Evolutionary conservation across 2,888 invertebrate genomes (phyloP).

Genomic region (Congeria kusceri): DNA sequence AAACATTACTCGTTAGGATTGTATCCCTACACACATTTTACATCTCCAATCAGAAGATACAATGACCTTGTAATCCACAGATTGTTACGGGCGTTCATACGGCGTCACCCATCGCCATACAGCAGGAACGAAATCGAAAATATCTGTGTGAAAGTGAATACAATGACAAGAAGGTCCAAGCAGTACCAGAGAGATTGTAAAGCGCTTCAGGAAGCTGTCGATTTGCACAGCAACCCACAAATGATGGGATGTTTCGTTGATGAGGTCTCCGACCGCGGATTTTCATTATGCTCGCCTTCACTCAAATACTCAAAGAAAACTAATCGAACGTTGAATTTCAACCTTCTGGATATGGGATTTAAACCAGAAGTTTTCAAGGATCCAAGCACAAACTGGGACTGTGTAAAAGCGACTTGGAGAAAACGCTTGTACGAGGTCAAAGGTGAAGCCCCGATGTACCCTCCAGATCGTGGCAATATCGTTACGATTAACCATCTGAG

Average conservation of each 20-base stretch:
- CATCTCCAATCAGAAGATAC: slow-evolving; percentile 60
- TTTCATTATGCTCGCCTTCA: slow-evolving; percentile 61
- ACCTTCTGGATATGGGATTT: slow-evolving; percentile 56
- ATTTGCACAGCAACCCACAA: slow-evolving; percentile 45
- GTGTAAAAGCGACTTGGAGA: slow-evolving; percentile 58
- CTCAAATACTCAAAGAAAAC: slow-evolving; percentile 43
- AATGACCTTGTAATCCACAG: slow-evolving; percentile 54
- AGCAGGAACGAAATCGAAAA: slow-evolving; percentile 51
- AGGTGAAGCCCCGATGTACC: background rate
- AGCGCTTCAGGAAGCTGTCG: slow-evolving; percentile 51
- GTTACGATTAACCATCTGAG: slow-evolving; percentile 10
- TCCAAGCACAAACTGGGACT: slow-evolving; percentile 25
- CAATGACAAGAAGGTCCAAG: slow-evolving; percentile 60
- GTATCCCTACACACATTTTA: slow-evolving; percentile 50
- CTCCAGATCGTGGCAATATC: background rate
- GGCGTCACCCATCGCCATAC: slow-evolving; percentile 43
- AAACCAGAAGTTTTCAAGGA: slow-evolving; percentile 59
- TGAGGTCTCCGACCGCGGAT: slow-evolving; percentile 57
- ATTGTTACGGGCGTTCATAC: slow-evolving; percentile 59
- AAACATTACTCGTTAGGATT: slow-evolving; percentile 57
- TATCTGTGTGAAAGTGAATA: slow-evolving; percentile 61
- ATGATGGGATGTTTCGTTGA: slow-evolving; percentile 57
- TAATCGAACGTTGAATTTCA: slow-evolving; percentile 56
- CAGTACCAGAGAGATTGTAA: slow-evolving; percentile 59
- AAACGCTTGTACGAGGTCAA: slow-evolving; percentile 57